Percentiles rank a stretch among this genome's conserved stretches.
phyloP scores from a whole-genome alignment of 2,113 vertebrate species.

The Atherinomorus stipes region DNA sequence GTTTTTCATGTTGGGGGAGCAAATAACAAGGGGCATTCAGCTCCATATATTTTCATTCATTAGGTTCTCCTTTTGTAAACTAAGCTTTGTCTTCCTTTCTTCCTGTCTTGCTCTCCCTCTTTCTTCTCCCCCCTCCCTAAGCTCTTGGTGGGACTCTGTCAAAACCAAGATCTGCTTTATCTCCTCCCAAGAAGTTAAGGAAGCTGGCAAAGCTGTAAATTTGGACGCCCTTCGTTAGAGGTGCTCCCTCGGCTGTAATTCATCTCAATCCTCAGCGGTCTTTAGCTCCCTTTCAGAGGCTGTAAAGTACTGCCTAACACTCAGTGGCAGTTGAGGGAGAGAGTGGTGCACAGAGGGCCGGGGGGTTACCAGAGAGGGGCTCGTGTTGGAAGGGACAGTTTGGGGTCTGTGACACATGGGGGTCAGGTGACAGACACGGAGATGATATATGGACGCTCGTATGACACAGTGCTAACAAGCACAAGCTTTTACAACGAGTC shows the following conservation, averaged over 20 bases:
- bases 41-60: slow-evolving; percentile 80
- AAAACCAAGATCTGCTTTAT: slow-evolving; percentile 74
- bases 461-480: slow-evolving; percentile 79
- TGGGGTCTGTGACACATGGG: slow-evolving; percentile 66
- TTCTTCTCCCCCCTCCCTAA: slow-evolving; percentile 14
- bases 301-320: slow-evolving; percentile 76
- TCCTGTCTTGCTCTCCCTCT: slow-evolving; percentile 47
- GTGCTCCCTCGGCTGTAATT: slow-evolving; percentile 78
- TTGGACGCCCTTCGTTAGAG: slow-evolving; percentile 79
- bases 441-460: slow-evolving; percentile 75
- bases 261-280: slow-evolving; percentile 80
- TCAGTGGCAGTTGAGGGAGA: slow-evolving; percentile 55
- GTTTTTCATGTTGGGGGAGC: slow-evolving; percentile 79
- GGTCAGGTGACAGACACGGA: slow-evolving; percentile 77
- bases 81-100: slow-evolving; percentile 72
- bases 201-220: slow-evolving; percentile 80
- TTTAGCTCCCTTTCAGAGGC: slow-evolving; percentile 77
- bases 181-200: slow-evolving; percentile 77
- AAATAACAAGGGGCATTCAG: slow-evolving; percentile 80
- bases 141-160: slow-evolving; percentile 64
- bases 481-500: slow-evolving; percentile 70
- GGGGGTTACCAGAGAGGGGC: slow-evolving; percentile 71
- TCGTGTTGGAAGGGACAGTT: slow-evolving; percentile 71
- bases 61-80: slow-evolving; percentile 73
- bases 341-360: slow-evolving; percentile 42